A percentile compares a stretch with the other conserved stretches of the same genome.
Evolutionary conservation across 1,140 invertebrate species (phyloP).

Genomic region (Sarcophaga bullata): DNA sequence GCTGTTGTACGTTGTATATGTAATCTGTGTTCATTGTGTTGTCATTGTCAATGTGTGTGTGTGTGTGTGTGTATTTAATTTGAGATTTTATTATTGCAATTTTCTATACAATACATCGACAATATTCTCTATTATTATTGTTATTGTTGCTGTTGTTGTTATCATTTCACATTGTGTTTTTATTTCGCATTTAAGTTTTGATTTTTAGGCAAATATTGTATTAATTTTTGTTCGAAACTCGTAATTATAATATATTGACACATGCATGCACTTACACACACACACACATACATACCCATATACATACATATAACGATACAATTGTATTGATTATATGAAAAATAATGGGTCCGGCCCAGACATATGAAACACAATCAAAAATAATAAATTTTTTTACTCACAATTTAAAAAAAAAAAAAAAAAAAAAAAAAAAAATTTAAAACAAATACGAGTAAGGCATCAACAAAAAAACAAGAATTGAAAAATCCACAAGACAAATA

Average conservation of each 20-base stretch:
- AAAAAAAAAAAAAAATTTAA: not conserved
- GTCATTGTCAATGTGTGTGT: not conserved
- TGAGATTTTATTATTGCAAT: too few relatives aligned
- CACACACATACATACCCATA: not conserved
- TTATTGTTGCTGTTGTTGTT: not conserved
- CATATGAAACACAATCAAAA: conserved; percentile 14
- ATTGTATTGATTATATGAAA: too few relatives aligned
- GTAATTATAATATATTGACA: conserved; percentile 1
- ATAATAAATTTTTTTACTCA: conserved; percentile 12
- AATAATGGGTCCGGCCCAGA: not conserved
- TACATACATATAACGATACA: too few relatives aligned
- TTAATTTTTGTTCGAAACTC: conserved; percentile 28
- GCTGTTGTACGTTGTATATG: too few relatives aligned
- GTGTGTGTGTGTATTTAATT: not conserved
- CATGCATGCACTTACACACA: not conserved
- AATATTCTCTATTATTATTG: not conserved
- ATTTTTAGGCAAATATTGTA: conserved; percentile 28
- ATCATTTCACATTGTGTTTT: not conserved
- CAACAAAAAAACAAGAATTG: not conserved
- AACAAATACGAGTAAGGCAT: not conserved
- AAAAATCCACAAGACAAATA: not conserved
- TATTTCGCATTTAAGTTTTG: not conserved
- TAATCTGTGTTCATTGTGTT: not conserved
- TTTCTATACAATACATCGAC: not conserved
- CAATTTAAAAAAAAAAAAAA: not conserved